Percentiles rank a stretch among this genome's conserved stretches.
phyloP scores from a whole-genome alignment of 1,140 invertebrate genomes.

The Cylas formicarius region DNA sequence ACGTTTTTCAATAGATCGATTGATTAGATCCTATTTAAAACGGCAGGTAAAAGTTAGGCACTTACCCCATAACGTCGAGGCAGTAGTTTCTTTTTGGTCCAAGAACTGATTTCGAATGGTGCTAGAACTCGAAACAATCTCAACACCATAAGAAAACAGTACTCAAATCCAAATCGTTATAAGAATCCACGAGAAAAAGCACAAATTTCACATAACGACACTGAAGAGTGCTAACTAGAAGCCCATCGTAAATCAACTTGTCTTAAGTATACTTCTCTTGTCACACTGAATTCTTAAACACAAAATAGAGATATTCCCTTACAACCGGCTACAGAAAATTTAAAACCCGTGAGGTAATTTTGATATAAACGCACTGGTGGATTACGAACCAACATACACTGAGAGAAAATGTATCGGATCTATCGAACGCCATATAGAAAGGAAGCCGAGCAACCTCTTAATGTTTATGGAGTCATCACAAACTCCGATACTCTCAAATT shows the following conservation, averaged over 20 bases:
- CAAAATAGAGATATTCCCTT: constrained; percentile 31
- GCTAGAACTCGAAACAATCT: constrained; percentile 29
- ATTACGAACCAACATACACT: constrained; percentile 11
- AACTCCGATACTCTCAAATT: too few relatives aligned
- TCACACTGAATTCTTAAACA: constrained; percentile 28
- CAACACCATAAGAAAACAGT: constrained; percentile 43
- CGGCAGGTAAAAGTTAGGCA: too few relatives aligned
- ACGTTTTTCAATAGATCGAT: too few relatives aligned
- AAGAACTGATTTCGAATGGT: constrained; percentile 42
- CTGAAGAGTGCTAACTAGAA: constrained; percentile 9
- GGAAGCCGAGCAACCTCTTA: too few relatives aligned
- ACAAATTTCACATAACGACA: background rate
- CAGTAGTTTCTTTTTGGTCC: constrained; percentile 26
- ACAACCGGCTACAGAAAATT: constrained; percentile 26
- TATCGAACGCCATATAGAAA: too few relatives aligned
- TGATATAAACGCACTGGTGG: constrained; percentile 11
- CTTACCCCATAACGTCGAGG: too few relatives aligned
- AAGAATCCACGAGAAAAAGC: background rate
- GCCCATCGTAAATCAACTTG: constrained; percentile 10
- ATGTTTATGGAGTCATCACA: too few relatives aligned
- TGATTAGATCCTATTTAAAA: too few relatives aligned
- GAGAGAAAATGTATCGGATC: too few relatives aligned
- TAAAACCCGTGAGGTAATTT: constrained; percentile 25
- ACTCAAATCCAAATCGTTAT: constrained; percentile 25
- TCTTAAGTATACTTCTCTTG: constrained; percentile 27